phyloP scores from a whole-genome alignment of 2,797 vertebrate species.

The Cyprinodon diabolis region DNA sequence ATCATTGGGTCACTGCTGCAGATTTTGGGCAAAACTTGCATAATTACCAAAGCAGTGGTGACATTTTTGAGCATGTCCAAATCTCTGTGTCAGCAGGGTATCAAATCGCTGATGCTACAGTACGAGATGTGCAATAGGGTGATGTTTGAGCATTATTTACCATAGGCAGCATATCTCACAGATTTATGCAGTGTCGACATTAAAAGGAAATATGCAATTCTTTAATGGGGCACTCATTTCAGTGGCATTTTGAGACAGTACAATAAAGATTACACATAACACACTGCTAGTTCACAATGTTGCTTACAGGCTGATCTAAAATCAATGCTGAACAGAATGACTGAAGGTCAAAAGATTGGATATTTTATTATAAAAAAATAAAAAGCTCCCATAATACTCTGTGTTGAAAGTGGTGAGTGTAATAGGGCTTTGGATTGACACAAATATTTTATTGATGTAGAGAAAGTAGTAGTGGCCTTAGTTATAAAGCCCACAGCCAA shows the following conservation, averaged over 20 bases:
- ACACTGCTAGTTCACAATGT: background rate
- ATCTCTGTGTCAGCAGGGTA: background rate
- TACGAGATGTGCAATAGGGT: background rate
- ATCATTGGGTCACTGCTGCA: background rate
- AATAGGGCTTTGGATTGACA: background rate
- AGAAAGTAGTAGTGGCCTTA: background rate
- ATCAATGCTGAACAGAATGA: background rate
- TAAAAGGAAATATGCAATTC: background rate
- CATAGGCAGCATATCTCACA: background rate
- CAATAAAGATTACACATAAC: too few relatives aligned
- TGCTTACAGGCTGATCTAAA: background rate
- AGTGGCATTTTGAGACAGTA: background rate
- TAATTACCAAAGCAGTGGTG: background rate
- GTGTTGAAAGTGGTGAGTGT: background rate
- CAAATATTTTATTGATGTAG: background rate
- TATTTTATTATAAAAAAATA: background rate
- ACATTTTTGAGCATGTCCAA: too few relatives aligned
- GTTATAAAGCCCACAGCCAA: background rate
- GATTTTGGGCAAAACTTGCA: background rate
- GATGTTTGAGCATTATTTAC: background rate
- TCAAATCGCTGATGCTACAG: background rate
- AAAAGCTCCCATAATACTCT: background rate
- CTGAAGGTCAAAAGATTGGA: background rate
- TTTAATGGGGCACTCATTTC: background rate
- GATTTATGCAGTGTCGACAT: background rate